A percentile compares a stretch with the other conserved stretches of the same genome.
Conservation (phyloP, 2,797 vertebrate species). For the Urosaurus nigricauda region DNA sequence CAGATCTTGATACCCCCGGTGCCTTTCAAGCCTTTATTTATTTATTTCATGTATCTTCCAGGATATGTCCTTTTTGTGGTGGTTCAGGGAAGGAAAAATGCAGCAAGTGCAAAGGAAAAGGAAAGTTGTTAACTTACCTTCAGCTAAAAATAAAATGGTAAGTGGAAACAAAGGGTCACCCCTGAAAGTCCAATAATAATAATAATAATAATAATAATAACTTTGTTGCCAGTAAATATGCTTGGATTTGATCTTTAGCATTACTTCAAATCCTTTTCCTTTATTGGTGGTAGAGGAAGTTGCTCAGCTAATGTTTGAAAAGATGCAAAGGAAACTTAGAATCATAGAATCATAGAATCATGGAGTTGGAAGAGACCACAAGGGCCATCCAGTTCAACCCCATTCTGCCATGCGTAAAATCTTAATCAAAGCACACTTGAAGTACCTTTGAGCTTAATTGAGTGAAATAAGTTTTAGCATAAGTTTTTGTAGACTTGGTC, state of each 20-base stretch:
- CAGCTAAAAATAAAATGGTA: constrained; percentile 58
- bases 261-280: background rate
- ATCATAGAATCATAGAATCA: too few relatives aligned
- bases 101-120: constrained; percentile 27
- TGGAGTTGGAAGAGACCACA: too few relatives aligned
- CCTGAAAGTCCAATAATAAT: too few relatives aligned
- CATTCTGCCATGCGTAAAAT: too few relatives aligned
- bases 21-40: too few relatives aligned
- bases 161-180: background rate
- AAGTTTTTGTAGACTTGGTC: too few relatives aligned
- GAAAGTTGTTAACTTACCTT: constrained; percentile 52
- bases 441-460: too few relatives aligned
- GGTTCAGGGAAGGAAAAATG: background rate
- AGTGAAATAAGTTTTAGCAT: too few relatives aligned
- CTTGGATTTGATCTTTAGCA: background rate
- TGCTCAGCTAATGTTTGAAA: background rate
- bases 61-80: background rate
- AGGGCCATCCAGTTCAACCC: too few relatives aligned
- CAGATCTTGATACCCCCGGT: too few relatives aligned
- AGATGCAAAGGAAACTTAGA: too few relatives aligned
- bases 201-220: background rate
- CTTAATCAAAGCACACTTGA: too few relatives aligned
- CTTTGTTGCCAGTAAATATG: background rate
- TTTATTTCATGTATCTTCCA: background rate
- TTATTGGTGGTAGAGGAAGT: background rate